These are phyloP conservation scores for Drosophila leontia DNA, from an alignment of 1,140 invertebrate species.

Conservation along the genomic window DNA sequence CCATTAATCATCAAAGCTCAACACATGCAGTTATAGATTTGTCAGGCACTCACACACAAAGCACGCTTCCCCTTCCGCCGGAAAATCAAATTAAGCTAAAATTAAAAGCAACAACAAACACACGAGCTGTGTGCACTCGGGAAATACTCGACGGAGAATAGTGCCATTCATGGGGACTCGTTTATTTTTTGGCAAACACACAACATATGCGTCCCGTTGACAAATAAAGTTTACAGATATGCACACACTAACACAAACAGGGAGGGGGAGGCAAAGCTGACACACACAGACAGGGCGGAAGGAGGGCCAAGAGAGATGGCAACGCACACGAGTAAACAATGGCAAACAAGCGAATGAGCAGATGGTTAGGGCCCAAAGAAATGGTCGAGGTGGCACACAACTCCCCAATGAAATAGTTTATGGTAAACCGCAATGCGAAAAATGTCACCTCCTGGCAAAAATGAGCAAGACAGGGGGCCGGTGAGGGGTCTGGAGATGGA, in stretches of 20 bases:
- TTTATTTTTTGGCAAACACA: constrained; percentile 75
- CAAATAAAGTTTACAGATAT: constrained; percentile 81
- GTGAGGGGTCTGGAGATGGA: constrained; percentile 1
- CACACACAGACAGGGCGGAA: constrained; percentile 19
- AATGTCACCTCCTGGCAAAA: constrained; percentile 83
- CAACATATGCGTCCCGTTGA: constrained; percentile 79
- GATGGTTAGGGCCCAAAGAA: constrained; percentile 40
- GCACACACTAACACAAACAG: constrained; percentile 46
- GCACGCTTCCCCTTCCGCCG: constrained; percentile 3
- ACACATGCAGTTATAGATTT: constrained; percentile 52
- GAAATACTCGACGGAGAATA: constrained; percentile 14
- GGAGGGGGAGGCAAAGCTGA: constrained; percentile 4
- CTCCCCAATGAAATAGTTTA: constrained; percentile 83
- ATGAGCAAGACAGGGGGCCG: constrained; percentile 59
- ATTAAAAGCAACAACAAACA: constrained; percentile 67
- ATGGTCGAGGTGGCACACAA: constrained; percentile 48
- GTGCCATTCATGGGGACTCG: constrained; percentile 36
- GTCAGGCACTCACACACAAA: constrained; percentile 21
- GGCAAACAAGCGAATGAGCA: constrained; percentile 39
- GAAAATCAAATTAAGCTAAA: constrained; percentile 74
- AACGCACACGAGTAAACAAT: constrained; percentile 78
- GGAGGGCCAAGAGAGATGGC: constrained; percentile 44
- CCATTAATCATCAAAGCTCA: constrained; percentile 39
- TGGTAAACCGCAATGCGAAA: constrained; percentile 84
- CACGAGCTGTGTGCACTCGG: constrained; percentile 33